Conservation (phyloP, 2,113 vertebrate genomes). For the Aplodontia rufa region DNA sequence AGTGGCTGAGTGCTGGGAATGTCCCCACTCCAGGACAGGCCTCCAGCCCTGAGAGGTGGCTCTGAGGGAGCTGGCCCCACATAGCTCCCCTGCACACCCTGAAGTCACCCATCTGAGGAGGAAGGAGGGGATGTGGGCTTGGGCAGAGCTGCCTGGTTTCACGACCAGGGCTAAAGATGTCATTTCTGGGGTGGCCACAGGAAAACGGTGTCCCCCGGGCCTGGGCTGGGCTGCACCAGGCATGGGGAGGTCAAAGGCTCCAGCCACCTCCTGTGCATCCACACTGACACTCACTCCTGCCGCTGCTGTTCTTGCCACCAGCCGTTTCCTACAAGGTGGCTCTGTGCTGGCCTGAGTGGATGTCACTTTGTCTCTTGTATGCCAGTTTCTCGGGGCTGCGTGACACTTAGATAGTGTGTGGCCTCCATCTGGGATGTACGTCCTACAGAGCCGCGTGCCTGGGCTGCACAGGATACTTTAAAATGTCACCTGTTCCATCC, state of each 20-base stretch:
- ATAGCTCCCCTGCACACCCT: fast-evolving
- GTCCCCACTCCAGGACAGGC: background rate
- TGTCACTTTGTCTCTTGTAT: background rate
- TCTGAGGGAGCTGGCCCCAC: background rate
- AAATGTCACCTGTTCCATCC: background rate
- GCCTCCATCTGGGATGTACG: fast-evolving
- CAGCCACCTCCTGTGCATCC: too few relatives aligned
- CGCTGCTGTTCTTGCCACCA: fast-evolving
- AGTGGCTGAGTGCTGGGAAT: fast-evolving
- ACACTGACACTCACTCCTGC: fast-evolving
- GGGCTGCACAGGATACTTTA: background rate
- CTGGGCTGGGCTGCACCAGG: background rate
- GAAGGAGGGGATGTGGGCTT: too few relatives aligned
- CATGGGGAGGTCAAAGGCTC: background rate
- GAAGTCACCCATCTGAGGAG: background rate
- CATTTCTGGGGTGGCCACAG: too few relatives aligned
- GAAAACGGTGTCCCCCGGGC: background rate
- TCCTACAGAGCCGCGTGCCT: background rate
- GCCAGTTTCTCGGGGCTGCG: fast-evolving
- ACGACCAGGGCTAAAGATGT: background rate
- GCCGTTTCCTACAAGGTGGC: fast-evolving
- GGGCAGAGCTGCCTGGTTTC: background rate
- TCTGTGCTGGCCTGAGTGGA: background rate
- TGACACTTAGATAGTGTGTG: fast-evolving
- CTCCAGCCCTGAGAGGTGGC: background rate